These are phyloP conservation scores for Falcaria lacertinaria DNA, from an alignment of 2,888 invertebrate genomes.

Conservation along the genomic window DNA sequence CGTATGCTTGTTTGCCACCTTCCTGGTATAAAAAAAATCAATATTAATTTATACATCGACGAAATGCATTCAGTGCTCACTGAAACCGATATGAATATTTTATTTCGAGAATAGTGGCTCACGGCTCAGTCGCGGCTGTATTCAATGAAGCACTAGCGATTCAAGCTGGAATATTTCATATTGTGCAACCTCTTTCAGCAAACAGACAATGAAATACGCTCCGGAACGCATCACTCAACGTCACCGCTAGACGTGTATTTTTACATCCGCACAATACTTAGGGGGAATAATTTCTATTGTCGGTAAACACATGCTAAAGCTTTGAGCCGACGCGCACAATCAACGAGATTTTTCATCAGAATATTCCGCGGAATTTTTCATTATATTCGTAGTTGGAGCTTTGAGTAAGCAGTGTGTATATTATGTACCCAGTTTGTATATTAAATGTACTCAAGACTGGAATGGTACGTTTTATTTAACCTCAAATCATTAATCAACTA, in stretches of 20 bases:
- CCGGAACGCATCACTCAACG: slow-evolving; percentile 74
- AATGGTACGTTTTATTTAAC: slow-evolving; percentile 29
- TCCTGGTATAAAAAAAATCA: too few species aligned
- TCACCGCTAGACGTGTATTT: slow-evolving; percentile 67
- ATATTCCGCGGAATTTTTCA: slow-evolving; percentile 13
- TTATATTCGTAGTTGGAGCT: slow-evolving; percentile 11
- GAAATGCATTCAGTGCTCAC: slow-evolving; percentile 28
- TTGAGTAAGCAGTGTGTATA: neutral
- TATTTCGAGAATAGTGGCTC: slow-evolving; percentile 43
- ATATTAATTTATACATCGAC: slow-evolving; percentile 23
- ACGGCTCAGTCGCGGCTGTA: slow-evolving; percentile 34
- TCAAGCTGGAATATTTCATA: slow-evolving; percentile 72
- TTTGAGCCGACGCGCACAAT: slow-evolving; percentile 45
- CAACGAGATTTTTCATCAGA: slow-evolving; percentile 25
- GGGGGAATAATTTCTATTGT: slow-evolving; percentile 72
- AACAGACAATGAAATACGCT: slow-evolving; percentile 65
- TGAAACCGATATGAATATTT: slow-evolving; percentile 59
- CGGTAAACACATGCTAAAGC: slow-evolving; percentile 52
- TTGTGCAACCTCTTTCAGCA: slow-evolving; percentile 70
- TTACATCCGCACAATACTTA: slow-evolving; percentile 68
- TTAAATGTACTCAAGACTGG: slow-evolving; percentile 13
- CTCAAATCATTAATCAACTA: slow-evolving; percentile 68
- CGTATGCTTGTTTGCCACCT: too few species aligned
- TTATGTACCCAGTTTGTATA: neutral
- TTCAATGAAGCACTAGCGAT: slow-evolving; percentile 65